phyloP scores from a whole-genome alignment of 2,113 vertebrate genomes.

The Paramormyrops kingsleyae region DNA sequence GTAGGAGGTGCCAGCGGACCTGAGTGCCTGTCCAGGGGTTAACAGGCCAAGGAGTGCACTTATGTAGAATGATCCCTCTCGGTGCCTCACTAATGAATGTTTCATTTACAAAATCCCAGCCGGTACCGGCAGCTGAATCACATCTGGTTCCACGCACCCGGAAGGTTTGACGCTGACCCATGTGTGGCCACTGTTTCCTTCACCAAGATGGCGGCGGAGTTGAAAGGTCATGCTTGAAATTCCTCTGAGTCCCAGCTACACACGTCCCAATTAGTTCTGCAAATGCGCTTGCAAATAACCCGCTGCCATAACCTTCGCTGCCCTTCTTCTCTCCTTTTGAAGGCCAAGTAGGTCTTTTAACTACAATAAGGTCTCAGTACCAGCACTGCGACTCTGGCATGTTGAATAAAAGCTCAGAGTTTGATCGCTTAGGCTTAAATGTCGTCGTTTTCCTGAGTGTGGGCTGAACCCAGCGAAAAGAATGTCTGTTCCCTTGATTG shows the following conservation, averaged over 20 bases:
- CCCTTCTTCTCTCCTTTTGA: too few relatives aligned
- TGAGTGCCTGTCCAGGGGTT: neutral
- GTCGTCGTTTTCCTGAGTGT: neutral
- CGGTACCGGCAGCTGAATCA: neutral
- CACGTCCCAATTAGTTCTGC: neutral
- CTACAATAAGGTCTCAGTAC: neutral
- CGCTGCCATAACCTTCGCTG: neutral
- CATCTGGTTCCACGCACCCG: neutral
- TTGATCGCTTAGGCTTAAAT: neutral
- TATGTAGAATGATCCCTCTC: neutral
- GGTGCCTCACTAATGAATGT: neutral
- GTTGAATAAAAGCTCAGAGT: neutral
- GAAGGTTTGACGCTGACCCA: neutral
- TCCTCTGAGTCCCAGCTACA: neutral
- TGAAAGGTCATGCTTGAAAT: neutral
- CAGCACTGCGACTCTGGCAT: neutral
- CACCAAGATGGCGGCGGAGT: neutral
- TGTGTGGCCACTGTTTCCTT: neutral
- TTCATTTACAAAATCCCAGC: neutral
- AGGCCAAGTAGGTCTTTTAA: neutral
- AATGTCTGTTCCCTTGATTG: neutral
- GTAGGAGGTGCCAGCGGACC: neutral
- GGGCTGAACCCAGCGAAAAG: neutral
- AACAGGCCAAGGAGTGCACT: neutral
- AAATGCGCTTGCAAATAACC: neutral